These are phyloP conservation scores for Sphaerophoria taeniata DNA, from an alignment of 2,888 invertebrate genomes.

Conservation along the genomic window DNA sequence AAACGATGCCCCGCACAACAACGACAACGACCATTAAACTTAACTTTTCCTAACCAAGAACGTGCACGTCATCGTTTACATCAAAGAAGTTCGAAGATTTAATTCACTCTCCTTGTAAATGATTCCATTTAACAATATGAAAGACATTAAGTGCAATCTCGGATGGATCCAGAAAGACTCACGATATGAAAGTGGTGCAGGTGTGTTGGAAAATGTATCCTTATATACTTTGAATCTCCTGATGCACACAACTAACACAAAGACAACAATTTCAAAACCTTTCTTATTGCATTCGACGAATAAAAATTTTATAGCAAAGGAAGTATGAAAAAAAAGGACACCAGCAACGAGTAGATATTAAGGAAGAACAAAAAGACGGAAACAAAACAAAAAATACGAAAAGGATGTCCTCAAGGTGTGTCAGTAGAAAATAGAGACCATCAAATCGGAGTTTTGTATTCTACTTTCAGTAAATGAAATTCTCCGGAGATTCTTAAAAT, in stretches of 20 bases:
- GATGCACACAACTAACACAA: not conserved
- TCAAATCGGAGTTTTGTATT: slow-evolving; percentile 38
- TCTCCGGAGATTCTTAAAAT: slow-evolving; percentile 18
- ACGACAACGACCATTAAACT: slow-evolving; percentile 27
- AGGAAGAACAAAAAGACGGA: not conserved
- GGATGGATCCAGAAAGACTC: slow-evolving; percentile 29
- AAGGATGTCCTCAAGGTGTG: slow-evolving; percentile 18
- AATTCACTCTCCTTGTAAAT: slow-evolving; percentile 59
- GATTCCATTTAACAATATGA: slow-evolving; percentile 47
- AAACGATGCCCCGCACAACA: slow-evolving; percentile 14
- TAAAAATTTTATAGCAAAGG: slow-evolving; percentile 2
- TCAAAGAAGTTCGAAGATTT: slow-evolving; percentile 52
- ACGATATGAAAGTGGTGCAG: too few species aligned
- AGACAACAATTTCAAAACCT: slow-evolving; percentile 6
- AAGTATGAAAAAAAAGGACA: not conserved
- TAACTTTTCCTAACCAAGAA: slow-evolving; percentile 4
- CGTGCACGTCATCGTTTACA: not conserved
- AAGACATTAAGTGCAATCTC: slow-evolving; percentile 52
- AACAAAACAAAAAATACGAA: not conserved
- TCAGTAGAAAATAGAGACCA: slow-evolving; percentile 24
- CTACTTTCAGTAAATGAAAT: slow-evolving; percentile 42
- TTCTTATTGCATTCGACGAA: slow-evolving; percentile 15
- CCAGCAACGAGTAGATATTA: too few species aligned
- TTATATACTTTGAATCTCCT: not conserved
- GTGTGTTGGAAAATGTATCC: not conserved